phyloP scores from a whole-genome alignment of 2,888 invertebrate genomes.

The Ditylenchus weischeri region DNA sequence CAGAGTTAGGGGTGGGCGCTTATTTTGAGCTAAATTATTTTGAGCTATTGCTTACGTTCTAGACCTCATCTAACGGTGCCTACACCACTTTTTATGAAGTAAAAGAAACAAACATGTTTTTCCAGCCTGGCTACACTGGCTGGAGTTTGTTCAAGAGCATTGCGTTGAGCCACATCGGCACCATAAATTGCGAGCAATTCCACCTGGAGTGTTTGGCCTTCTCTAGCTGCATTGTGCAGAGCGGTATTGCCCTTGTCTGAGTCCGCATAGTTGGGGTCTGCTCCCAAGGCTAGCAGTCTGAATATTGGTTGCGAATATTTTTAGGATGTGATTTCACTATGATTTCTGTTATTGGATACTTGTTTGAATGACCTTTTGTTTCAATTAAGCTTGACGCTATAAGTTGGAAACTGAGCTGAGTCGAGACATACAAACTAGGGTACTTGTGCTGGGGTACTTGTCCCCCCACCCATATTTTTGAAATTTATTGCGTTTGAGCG shows the following conservation, averaged over 20 bases:
- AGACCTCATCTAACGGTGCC: no score
- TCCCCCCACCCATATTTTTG: no score
- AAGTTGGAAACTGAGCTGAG: no score
- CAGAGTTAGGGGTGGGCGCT: no score
- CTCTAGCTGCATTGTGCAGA: constrained; percentile 88
- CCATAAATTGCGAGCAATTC: constrained; percentile 90
- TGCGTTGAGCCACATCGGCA: constrained; percentile 81
- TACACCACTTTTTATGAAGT: constrained; percentile 49
- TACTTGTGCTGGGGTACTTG: no score
- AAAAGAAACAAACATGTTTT: constrained; percentile 66
- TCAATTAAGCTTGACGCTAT: no score
- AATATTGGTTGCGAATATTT: background rate
- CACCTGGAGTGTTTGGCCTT: constrained; percentile 72
- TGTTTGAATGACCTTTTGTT: no score
- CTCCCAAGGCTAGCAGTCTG: constrained; percentile 85
- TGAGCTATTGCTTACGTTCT: no score
- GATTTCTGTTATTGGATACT: no score
- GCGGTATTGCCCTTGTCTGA: constrained; percentile 84
- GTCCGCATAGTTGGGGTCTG: constrained; percentile 90
- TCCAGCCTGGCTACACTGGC: constrained; percentile 63
- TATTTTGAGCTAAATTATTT: no score
- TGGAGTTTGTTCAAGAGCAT: constrained; percentile 64
- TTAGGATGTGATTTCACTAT: background rate
- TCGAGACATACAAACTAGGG: no score
- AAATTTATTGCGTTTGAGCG: no score